Base-by-base conservation (phyloP, 2,113 vertebrate species). In the Leuciscus idus region DNA sequence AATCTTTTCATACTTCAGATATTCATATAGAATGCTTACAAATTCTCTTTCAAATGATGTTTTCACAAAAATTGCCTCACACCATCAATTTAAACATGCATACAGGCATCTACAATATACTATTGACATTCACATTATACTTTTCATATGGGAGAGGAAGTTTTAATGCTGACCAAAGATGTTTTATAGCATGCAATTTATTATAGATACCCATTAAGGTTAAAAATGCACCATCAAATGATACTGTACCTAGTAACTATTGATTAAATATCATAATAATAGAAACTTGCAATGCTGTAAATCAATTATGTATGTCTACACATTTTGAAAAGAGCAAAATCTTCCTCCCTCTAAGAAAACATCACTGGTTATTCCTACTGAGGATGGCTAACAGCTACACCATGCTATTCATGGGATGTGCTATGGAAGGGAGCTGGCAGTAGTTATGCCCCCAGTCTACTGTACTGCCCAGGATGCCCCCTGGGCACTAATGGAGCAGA, bases 401-500 rank as follows among this genome's bases (percentile, higher is more conserved):
- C 39, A 30, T 86, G 85, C 85, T 83, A 52, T 87, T 87, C 61
- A 57, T 68, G 43, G 77, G 70, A 48, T 85, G 59, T 76, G 39
- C 59, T 36, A 66, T 85, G 55, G 55, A 85, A 87, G 91, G 89
- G 93, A 93, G 88, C 85, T 90, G 90, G 88, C 85, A 86, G 68
- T 81, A 85, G 85, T 73, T 59, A 77, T 81, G 86, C 79, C 83
- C 57, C 81, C 46, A 59, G 87, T 90, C 89, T 89, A 90, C 86
- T 88, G 91, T 89, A 87, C 84, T 86, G 74, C 87, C 86, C 83
- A 84, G 89, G 88, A 89, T 94, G 95, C 96, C 96, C 97, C 91
- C 96, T 97, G 96, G 96, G 96, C 96, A 96, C 95, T 95, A 96
- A 96, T 85, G 95, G 97, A 97, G 97, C 97, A 97, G 97, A 97